Evolutionary conservation across 2,888 invertebrate genomes (phyloP).

Genomic region (Drosophila engyochracea): DNA sequence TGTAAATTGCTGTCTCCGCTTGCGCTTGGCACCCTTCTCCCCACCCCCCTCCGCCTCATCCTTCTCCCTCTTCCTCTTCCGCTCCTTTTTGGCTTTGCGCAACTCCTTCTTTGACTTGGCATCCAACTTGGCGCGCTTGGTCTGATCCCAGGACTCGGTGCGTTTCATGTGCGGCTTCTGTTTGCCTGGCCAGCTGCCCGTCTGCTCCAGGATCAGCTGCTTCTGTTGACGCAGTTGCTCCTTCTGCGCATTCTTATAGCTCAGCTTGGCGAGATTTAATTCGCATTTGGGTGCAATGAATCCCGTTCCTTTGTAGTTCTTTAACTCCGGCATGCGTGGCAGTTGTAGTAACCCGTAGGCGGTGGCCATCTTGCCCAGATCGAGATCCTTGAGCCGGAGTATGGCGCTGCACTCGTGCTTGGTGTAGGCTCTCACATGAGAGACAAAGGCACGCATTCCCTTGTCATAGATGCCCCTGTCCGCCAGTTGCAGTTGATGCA

Average conservation of each 20-base stretch:
- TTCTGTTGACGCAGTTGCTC: constrained; percentile 91
- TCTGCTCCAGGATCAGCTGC: constrained; percentile 89
- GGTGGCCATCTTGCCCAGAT: constrained; percentile 93
- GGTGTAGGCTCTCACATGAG: constrained; percentile 96
- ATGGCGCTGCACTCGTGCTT: constrained; percentile 98
- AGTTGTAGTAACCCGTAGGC: constrained; percentile 96
- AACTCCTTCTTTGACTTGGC: constrained; percentile 87
- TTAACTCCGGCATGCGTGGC: constrained; percentile 98
- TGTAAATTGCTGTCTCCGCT: constrained; percentile 87
- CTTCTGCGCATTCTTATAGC: constrained; percentile 92
- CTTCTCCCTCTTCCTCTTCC: constrained; percentile 78
- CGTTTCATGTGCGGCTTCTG: constrained; percentile 86
- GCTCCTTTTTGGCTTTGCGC: constrained; percentile 85
- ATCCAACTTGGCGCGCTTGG: constrained; percentile 88
- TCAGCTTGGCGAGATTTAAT: constrained; percentile 91
- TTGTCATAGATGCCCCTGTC: constrained; percentile 94
- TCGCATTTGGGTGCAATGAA: constrained; percentile 85
- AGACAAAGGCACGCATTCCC: constrained; percentile 96
- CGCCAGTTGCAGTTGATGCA: constrained; percentile 86
- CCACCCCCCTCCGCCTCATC: constrained; percentile 68
- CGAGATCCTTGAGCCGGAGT: constrained; percentile 94
- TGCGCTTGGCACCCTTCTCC: constrained; percentile 82
- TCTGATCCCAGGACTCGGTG: constrained; percentile 91
- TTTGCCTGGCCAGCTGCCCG: constrained; percentile 91
- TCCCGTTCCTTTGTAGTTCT: constrained; percentile 87